Evolutionary conservation across 2,797 vertebrate species (phyloP), one percentile per base, ranked within the genome.

Genomic region (Notamacropus eugenii): DNA sequence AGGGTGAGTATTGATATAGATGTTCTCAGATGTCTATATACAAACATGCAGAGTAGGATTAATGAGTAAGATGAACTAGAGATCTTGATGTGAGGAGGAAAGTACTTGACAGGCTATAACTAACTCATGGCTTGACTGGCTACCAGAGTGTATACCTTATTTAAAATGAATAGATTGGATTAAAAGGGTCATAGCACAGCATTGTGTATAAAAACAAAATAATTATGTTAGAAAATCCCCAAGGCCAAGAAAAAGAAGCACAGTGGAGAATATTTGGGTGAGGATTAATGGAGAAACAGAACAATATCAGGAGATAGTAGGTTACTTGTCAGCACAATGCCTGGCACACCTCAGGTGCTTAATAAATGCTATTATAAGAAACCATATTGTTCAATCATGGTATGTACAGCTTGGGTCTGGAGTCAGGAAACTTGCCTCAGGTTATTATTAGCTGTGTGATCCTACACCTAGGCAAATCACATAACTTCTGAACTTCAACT

Each of bases 371-470:
- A 40, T 82, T 46, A 40, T 82, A 82, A 82, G n/a, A 82, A 46
- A 82, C n/a, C n/a, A 82, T 82, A 46, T 24, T 46, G 67, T 46
- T 27, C 59, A 62, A 31, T 34, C 29, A 58, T 28, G 24, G 28
- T 29, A 59, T 12, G 27, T 59, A 9, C 58, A 31, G 58, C 9
- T 59, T 59, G 57, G 57, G 57, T 59, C 67, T 74, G n/a, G 67
- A 74, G 62, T 74, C 62, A 74, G 62, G 58, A 74, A 40, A 40
- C n/a, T 74, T 74, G 16, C 16, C 62, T 74, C 62, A 67, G 62
- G 22, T 40, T 13, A 27, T 94, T 97, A 57, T 90, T 54, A 91
- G 29, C 52, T 94, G 22, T 93, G 40, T 28, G 62, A 91, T 11
- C 90, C 74, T 19, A 22, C 50, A 46, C 82, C 59, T 11, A 28